These are phyloP conservation scores for Zaprionus gabonicus DNA, from an alignment of 1,140 invertebrate species.

Conservation along the genomic window DNA sequence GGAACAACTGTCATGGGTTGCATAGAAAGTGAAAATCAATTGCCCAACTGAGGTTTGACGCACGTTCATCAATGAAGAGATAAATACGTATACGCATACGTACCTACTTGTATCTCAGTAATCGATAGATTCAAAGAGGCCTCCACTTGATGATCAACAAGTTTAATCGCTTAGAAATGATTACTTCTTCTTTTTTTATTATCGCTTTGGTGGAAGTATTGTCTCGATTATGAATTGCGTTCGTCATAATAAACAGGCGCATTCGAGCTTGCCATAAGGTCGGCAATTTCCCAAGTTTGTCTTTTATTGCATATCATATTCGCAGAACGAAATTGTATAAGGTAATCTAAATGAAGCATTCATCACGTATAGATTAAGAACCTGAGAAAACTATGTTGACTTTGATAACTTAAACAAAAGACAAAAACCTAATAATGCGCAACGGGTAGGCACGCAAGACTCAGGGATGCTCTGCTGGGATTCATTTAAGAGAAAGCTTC, in stretches of 20 bases:
- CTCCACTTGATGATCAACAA: background rate
- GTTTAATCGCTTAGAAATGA: background rate
- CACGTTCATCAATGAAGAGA: conserved; percentile 7
- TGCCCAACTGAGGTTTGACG: conserved; percentile 23
- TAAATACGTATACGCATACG: background rate
- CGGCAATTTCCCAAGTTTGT: background rate
- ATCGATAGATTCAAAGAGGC: background rate
- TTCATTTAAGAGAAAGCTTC: background rate
- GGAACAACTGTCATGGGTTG: conserved; percentile 16
- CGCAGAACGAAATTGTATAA: background rate
- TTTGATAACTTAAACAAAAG: conserved; percentile 10
- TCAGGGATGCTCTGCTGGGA: background rate
- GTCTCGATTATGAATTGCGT: conserved; percentile 1
- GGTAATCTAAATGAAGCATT: conserved; percentile 28
- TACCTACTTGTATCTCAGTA: background rate
- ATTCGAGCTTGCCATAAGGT: conserved; percentile 1
- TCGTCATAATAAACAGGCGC: background rate
- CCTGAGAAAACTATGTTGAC: conserved; percentile 28
- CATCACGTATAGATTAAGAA: conserved; percentile 23
- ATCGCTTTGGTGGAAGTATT: background rate
- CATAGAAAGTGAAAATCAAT: conserved; percentile 7
- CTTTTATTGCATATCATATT: conserved; percentile 10
- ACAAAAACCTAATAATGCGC: background rate
- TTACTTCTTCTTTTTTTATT: background rate
- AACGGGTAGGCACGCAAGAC: background rate